Conservation (phyloP, 1,140 invertebrate species). For the Neodiprion fabricii region DNA sequence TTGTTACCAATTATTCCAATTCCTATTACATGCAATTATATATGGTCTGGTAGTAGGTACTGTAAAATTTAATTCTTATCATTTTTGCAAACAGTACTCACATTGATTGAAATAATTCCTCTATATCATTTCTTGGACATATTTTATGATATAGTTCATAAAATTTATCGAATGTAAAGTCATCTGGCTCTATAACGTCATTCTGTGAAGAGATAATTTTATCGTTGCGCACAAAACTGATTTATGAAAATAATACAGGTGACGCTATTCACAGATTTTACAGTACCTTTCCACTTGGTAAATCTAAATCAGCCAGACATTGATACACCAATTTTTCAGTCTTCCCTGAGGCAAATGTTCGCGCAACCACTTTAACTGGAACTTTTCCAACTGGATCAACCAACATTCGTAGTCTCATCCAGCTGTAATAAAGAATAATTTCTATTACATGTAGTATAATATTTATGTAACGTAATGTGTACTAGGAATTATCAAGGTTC, state of each 20-base stretch:
- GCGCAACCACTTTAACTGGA: slow-evolving; percentile 94
- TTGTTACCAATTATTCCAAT: not conserved
- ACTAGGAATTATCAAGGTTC: too few species aligned
- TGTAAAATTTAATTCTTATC: too few species aligned
- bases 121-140: slow-evolving; percentile 98
- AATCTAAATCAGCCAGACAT: slow-evolving; percentile 89
- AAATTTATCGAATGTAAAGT: slow-evolving; percentile 99
- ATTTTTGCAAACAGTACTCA: slow-evolving; percentile 66
- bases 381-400: slow-evolving; percentile 95
- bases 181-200: slow-evolving; percentile 92
- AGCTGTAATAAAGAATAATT: slow-evolving; percentile 70
- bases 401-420: slow-evolving; percentile 95
- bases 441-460: too few species aligned
- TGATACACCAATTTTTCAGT: slow-evolving; percentile 99
- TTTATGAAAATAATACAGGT: not conserved
- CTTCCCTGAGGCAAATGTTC: slow-evolving; percentile 97
- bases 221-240: not conserved
- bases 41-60: too few species aligned
- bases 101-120: slow-evolving; percentile 97
- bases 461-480: too few species aligned
- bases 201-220: slow-evolving; percentile 64
- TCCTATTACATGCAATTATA: not conserved
- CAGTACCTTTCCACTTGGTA: slow-evolving; percentile 92
- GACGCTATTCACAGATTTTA: not conserved
- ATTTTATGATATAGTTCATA: slow-evolving; percentile 99